phyloP scores from a whole-genome alignment of 2,888 invertebrate species.

The Acrobasis repandana region DNA sequence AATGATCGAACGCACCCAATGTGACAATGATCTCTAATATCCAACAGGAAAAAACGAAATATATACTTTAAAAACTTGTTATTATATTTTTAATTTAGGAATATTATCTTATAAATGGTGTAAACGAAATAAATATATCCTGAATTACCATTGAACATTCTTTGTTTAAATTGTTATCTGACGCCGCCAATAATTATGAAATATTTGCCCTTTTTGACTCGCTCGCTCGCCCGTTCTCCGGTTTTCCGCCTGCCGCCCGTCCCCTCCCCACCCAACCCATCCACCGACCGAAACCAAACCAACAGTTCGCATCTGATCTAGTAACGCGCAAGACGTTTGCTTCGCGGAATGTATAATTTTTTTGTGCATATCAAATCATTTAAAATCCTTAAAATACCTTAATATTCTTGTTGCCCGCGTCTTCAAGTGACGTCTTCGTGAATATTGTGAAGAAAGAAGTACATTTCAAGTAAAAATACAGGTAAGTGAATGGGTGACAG shows the following conservation, averaged over 20 bases:
- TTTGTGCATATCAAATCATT: slow-evolving; percentile 78
- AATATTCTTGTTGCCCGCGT: slow-evolving; percentile 61
- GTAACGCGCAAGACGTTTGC: slow-evolving; percentile 77
- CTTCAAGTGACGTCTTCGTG: slow-evolving; percentile 72
- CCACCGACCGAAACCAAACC: slow-evolving; percentile 66
- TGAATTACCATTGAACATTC: slow-evolving; percentile 27
- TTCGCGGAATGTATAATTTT: slow-evolving; percentile 77
- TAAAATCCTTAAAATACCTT: slow-evolving; percentile 79
- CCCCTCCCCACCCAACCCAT: slow-evolving; percentile 44
- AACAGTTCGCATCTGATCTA: slow-evolving; percentile 84
- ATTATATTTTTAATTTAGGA: slow-evolving; percentile 20
- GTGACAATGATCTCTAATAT: neutral
- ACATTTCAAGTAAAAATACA: slow-evolving; percentile 71
- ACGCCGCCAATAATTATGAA: slow-evolving; percentile 40
- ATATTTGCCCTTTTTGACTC: slow-evolving; percentile 59
- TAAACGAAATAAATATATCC: neutral
- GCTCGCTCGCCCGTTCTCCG: slow-evolving; percentile 72
- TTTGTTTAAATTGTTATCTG: slow-evolving; percentile 14
- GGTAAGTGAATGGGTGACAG: slow-evolving; percentile 78
- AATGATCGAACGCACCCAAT: no score
- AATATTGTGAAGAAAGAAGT: slow-evolving; percentile 66
- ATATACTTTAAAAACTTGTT: slow-evolving; percentile 44
- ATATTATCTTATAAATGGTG: neutral
- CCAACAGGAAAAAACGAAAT: slow-evolving; percentile 45
- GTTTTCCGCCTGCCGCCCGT: slow-evolving; percentile 66